These are phyloP conservation scores for Microchirus variegatus DNA, from an alignment of 2,797 vertebrate genomes.

Conservation along the genomic window DNA sequence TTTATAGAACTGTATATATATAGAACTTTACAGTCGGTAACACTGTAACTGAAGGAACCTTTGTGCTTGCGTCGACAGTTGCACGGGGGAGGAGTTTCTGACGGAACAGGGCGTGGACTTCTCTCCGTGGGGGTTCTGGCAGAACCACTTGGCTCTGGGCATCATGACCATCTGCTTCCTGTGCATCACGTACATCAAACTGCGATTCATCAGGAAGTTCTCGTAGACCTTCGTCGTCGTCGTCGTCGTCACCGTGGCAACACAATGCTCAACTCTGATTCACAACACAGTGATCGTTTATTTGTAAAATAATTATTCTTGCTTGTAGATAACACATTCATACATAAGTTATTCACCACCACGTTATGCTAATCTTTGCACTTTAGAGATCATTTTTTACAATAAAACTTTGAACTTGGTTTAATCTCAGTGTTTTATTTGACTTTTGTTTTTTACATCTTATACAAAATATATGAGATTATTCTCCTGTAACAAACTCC, in stretches of 20 bases:
- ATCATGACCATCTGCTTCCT: slow-evolving; percentile 87
- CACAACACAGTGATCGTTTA: not conserved
- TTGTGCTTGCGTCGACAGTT: slow-evolving; percentile 43
- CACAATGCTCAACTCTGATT: not conserved
- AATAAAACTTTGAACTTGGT: not conserved
- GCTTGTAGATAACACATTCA: not conserved
- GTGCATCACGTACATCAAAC: slow-evolving; percentile 87
- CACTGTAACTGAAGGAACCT: slow-evolving; percentile 1
- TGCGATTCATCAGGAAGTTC: slow-evolving; percentile 89
- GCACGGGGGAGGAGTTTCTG: slow-evolving; percentile 83
- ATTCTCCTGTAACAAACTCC: too few relatives aligned
- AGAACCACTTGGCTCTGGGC: slow-evolving; percentile 86
- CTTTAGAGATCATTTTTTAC: not conserved
- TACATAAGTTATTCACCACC: slow-evolving; percentile 14
- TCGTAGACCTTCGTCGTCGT: slow-evolving; percentile 69
- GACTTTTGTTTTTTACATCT: too few relatives aligned
- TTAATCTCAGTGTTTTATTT: not conserved
- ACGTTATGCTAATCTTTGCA: not conserved
- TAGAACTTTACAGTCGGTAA: too few relatives aligned
- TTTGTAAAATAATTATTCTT: slow-evolving; percentile 11
- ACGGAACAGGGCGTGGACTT: slow-evolving; percentile 80
- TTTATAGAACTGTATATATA: not conserved
- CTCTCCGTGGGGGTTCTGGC: slow-evolving; percentile 89
- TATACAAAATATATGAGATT: too few relatives aligned
- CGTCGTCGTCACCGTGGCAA: not conserved